Evolutionary conservation across 2,797 vertebrate species (phyloP).

Genomic region (Carcharodon carcharias): DNA sequence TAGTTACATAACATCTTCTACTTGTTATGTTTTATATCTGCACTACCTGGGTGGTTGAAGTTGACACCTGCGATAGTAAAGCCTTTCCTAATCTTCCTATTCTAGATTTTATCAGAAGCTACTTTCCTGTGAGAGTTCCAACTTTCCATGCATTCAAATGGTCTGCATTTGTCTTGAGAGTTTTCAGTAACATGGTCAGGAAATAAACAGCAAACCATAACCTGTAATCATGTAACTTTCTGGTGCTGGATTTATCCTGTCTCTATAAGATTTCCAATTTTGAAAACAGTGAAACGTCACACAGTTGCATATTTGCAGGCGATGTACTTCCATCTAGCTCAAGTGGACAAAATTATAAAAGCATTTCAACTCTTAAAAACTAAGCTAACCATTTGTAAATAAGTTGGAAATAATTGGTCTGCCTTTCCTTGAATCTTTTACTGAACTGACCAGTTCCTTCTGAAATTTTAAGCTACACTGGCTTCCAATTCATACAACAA

Average conservation of each 20-base stretch:
- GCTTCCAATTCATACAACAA: neutral
- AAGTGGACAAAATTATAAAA: neutral
- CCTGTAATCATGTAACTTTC: neutral
- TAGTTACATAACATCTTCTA: neutral
- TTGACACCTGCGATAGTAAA: neutral
- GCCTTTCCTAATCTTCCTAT: neutral
- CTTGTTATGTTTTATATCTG: neutral
- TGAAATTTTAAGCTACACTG: neutral
- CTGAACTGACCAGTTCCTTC: neutral
- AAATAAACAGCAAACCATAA: neutral
- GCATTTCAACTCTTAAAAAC: neutral
- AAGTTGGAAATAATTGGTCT: neutral
- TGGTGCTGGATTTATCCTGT: neutral
- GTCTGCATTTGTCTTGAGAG: neutral
- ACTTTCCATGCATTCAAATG: neutral
- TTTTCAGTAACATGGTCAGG: neutral
- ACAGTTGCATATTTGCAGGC: neutral
- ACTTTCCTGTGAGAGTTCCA: neutral
- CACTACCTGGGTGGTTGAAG: neutral
- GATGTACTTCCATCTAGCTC: neutral
- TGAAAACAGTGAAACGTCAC: neutral
- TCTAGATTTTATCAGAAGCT: neutral
- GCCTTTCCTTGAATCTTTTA: neutral
- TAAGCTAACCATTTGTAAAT: neutral
- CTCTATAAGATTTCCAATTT: neutral